Percentiles rank a stretch among this genome's conserved stretches.
These are phyloP conservation scores for Malacoctenus gilli DNA, from an alignment of 2,797 vertebrate species.

Conservation along the genomic window DNA sequence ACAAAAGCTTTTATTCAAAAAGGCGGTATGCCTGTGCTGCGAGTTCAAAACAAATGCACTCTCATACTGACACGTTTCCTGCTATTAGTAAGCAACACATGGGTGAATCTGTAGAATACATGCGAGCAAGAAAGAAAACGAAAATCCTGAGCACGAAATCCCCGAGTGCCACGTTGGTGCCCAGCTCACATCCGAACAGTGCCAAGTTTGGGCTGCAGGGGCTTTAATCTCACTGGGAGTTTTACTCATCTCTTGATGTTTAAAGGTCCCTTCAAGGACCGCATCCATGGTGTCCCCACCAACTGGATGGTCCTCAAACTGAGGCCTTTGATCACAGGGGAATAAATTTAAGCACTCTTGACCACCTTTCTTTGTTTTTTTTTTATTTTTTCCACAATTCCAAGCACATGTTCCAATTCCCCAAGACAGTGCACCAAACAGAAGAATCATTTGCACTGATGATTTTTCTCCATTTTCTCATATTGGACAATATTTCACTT, in stretches of 20 bases:
- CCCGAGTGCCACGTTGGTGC: neutral
- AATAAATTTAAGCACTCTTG: neutral
- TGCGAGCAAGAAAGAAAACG: neutral
- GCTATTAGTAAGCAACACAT: neutral
- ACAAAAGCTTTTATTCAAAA: slow-evolving; percentile 8
- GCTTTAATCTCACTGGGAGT: neutral
- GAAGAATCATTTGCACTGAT: slow-evolving; percentile 12
- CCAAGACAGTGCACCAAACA: slow-evolving; percentile 1
- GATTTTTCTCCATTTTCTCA: neutral
- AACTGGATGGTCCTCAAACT: too few species aligned
- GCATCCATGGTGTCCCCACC: too few species aligned
- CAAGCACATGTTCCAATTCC: neutral
- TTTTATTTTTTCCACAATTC: slow-evolving; percentile 10
- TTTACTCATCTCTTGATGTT: slow-evolving; percentile 1
- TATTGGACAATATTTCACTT: neutral
- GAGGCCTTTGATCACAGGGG: neutral
- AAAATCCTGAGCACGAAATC: slow-evolving; percentile 1
- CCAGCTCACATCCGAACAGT: neutral
- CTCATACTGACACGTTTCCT: slow-evolving; percentile 10
- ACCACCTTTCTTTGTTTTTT: neutral
- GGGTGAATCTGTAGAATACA: neutral
- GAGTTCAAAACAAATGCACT: too few species aligned
- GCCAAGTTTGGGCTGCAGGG: neutral
- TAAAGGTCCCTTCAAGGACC: slow-evolving; percentile 3
- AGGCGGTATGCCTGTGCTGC: slow-evolving; percentile 22